These are phyloP conservation scores for Quadroppia sp. DNA, from an alignment of 2,888 invertebrate species.

Conservation along the genomic window DNA sequence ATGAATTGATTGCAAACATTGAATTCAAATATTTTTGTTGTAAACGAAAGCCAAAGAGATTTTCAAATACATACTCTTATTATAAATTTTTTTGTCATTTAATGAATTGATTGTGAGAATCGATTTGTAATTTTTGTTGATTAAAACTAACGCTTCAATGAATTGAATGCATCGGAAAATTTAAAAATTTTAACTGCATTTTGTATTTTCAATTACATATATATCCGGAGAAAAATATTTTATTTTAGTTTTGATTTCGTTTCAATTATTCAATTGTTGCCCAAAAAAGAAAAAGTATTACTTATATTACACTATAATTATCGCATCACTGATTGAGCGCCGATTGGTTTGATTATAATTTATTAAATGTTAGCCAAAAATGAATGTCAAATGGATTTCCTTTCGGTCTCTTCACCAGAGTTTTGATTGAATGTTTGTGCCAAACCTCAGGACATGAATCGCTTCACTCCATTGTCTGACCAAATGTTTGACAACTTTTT, in stretches of 20 bases:
- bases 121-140: neutral
- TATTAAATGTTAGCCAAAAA: neutral
- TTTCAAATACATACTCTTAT: no score
- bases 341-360: slow-evolving; percentile 6
- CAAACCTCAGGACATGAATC: neutral
- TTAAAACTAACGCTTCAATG: slow-evolving; percentile 14
- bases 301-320: neutral
- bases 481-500: no score
- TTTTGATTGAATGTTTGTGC: neutral
- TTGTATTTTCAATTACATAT: no score
- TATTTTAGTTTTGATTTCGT: no score
- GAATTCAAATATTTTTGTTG: neutral
- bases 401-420: neutral
- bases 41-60: neutral
- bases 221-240: no score
- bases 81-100: neutral
- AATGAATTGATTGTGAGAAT: slow-evolving; percentile 10
- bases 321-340: slow-evolving; percentile 28
- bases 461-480: no score
- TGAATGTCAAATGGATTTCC: no score
- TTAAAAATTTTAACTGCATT: neutral
- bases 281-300: neutral
- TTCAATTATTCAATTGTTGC: neutral
- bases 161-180: neutral
- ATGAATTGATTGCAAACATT: neutral